Conservation (phyloP, 2,797 vertebrate genomes). For the Halcyon chelicuti region DNA sequence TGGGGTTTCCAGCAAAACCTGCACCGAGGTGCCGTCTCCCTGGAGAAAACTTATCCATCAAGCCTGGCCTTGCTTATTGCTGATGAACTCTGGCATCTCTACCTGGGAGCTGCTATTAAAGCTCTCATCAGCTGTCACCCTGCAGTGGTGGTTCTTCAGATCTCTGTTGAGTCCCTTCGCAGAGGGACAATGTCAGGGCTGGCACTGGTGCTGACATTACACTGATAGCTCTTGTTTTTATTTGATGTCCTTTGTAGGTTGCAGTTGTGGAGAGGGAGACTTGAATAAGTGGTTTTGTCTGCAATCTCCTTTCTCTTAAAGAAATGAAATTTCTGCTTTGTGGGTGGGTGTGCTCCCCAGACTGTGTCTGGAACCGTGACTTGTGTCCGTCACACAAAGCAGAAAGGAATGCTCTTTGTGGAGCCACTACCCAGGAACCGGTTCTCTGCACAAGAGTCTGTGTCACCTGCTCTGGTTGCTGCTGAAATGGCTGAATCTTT, state of each 20-base stretch:
- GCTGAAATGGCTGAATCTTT: constrained; percentile 33
- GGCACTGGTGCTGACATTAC: neutral
- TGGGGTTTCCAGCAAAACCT: neutral
- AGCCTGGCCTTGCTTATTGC: neutral
- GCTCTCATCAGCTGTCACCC: neutral
- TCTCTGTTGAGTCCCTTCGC: neutral
- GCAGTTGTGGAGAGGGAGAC: neutral
- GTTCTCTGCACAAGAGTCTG: neutral
- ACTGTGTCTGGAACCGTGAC: neutral
- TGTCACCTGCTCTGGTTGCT: neutral
- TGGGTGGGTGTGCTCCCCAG: neutral
- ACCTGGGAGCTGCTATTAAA: neutral
- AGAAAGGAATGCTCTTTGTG: neutral
- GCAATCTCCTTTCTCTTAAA: neutral
- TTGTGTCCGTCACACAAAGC: neutral
- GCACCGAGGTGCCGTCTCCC: neutral
- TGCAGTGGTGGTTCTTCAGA: neutral
- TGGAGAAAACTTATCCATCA: neutral
- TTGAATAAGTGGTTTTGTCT: neutral
- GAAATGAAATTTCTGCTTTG: neutral
- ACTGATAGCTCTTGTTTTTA: neutral
- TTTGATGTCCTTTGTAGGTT: neutral
- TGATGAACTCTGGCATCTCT: neutral
- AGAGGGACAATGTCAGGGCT: neutral
- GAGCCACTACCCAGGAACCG: neutral